Percentiles rank a stretch among this genome's conserved stretches.
Conservation (phyloP, 2,113 vertebrate genomes). For the Neotoma lepida region DNA sequence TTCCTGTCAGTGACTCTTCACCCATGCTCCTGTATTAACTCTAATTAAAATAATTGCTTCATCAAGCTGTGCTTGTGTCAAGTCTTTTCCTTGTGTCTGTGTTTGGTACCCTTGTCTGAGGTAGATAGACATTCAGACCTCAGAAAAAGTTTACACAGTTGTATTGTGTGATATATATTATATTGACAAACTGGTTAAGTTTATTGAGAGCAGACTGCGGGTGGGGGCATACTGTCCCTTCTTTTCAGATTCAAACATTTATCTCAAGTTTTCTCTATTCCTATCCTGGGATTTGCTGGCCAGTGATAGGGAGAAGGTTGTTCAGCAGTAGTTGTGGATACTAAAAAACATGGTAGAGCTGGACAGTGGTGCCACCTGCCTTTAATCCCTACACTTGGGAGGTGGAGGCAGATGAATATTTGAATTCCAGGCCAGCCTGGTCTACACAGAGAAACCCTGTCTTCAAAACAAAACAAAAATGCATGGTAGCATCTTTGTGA, state of each 20-base stretch:
- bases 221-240: too few species aligned
- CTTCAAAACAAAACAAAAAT: not conserved
- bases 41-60: not conserved
- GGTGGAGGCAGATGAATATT: not conserved
- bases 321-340: not conserved
- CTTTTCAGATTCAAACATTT: not conserved
- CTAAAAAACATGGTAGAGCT: not conserved
- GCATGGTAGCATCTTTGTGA: not conserved
- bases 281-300: not conserved
- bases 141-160: not conserved
- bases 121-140: not conserved
- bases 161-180: not conserved
- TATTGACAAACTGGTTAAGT: not conserved
- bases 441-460: not conserved
- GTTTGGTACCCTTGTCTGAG: not conserved
- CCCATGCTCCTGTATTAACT: not conserved
- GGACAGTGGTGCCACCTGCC: not conserved
- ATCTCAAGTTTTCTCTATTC: not conserved
- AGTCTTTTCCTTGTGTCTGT: not conserved
- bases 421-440: not conserved
- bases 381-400: not conserved
- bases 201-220: not conserved
- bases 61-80: not conserved
- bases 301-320: not conserved
- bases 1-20: not conserved